A percentile compares a stretch with the other conserved stretches of the same genome.
Conservation (phyloP, 2,113 vertebrate species). For the Channa maculata region DNA sequence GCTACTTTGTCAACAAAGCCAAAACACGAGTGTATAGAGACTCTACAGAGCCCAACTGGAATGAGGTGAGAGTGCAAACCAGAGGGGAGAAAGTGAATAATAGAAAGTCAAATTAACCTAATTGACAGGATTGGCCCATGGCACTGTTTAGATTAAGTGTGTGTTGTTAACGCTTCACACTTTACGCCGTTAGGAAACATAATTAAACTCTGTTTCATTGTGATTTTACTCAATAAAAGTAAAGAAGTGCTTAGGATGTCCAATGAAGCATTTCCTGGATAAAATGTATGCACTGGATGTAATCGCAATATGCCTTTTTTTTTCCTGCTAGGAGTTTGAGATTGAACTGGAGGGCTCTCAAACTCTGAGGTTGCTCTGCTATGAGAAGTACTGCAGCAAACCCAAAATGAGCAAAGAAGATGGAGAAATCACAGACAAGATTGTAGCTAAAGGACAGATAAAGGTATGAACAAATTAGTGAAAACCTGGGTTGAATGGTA, state of each 20-base stretch:
- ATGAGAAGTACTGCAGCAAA: slow-evolving; percentile 92
- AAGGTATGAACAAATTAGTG: slow-evolving; percentile 81
- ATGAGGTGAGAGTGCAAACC: slow-evolving; percentile 86
- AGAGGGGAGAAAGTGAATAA: background rate
- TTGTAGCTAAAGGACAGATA: slow-evolving; percentile 93
- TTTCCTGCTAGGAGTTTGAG: slow-evolving; percentile 90
- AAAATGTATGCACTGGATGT: background rate
- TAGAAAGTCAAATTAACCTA: background rate
- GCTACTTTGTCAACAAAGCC: slow-evolving; percentile 98
- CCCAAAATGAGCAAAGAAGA: slow-evolving; percentile 89
- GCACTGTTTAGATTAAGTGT: too few species aligned
- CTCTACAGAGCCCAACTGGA: slow-evolving; percentile 94
- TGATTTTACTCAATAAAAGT: background rate
- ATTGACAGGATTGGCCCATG: too few species aligned
- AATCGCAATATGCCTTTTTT: background rate
- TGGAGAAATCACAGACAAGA: slow-evolving; percentile 87
- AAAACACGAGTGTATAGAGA: slow-evolving; percentile 94
- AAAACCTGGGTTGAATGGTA: background rate
- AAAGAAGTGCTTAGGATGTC: background rate
- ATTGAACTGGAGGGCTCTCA: slow-evolving; percentile 97
- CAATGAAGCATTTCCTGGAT: background rate
- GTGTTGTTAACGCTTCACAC: too few species aligned
- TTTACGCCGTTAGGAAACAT: background rate
- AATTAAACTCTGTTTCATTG: too few species aligned
- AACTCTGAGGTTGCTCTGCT: slow-evolving; percentile 92